Percentiles rank a stretch among this genome's conserved stretches.
Conservation (phyloP, 2,113 vertebrate species). For the Gila orcuttii region DNA sequence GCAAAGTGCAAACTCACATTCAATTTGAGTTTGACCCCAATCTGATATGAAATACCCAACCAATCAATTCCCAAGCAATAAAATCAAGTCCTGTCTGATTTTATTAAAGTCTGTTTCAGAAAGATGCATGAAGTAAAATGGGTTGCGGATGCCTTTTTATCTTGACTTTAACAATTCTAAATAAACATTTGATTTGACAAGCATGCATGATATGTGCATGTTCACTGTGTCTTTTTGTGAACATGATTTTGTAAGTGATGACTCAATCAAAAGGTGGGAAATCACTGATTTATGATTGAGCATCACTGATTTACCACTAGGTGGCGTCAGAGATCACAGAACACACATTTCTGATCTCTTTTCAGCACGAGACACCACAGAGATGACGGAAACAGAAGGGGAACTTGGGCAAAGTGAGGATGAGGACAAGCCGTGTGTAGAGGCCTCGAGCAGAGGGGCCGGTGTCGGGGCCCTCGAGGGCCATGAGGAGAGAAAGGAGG, state of each 20-base stretch:
- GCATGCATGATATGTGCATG: background rate
- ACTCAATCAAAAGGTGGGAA: background rate
- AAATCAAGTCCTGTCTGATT: background rate
- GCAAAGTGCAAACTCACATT: background rate
- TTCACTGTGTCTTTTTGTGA: background rate
- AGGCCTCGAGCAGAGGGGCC: conserved; percentile 52
- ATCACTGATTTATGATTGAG: background rate
- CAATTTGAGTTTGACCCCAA: background rate
- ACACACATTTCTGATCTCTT: background rate
- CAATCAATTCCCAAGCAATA: background rate
- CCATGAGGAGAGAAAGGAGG: conserved; percentile 54
- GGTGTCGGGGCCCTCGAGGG: conserved; percentile 50
- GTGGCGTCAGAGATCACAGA: conserved; percentile 64
- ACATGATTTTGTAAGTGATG: background rate
- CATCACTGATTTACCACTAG: conserved; percentile 58
- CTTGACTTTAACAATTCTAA: too few species aligned
- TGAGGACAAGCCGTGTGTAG: conserved; percentile 51
- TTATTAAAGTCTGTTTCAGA: background rate
- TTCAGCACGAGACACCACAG: conserved; percentile 69
- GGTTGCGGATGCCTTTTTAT: background rate
- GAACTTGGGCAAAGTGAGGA: conserved; percentile 66
- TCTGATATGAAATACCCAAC: background rate
- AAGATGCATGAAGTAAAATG: background rate
- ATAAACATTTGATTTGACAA: background rate
- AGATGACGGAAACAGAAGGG: conserved; percentile 63